A percentile compares a stretch with the other conserved stretches of the same genome.
phyloP scores from a whole-genome alignment of 1,140 invertebrate genomes.

The Drosophila bifasciata region DNA sequence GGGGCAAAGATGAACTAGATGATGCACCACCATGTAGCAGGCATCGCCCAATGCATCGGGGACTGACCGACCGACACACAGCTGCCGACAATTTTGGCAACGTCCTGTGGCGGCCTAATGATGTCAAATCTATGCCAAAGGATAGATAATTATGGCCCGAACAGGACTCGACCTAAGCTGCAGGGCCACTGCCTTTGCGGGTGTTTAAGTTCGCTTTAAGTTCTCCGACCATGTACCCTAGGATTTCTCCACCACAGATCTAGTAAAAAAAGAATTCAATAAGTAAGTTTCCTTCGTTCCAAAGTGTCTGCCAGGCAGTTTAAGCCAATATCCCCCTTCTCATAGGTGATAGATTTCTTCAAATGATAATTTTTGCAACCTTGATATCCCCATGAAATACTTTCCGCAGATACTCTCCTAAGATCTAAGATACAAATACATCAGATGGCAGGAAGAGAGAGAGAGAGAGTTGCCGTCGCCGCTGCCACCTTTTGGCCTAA shows the following conservation, averaged over 20 bases:
- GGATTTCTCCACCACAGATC: background rate
- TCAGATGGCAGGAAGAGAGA: no score
- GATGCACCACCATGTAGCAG: no score
- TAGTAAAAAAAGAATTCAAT: no score
- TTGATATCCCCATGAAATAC: no score
- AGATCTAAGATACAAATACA: no score
- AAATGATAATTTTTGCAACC: no score
- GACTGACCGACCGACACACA: background rate
- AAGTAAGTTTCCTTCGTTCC: background rate
- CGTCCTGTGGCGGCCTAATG: slow-evolving; percentile 22
- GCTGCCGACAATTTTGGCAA: slow-evolving; percentile 12
- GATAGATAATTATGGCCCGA: slow-evolving; percentile 29
- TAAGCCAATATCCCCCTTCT: no score
- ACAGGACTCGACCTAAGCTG: no score
- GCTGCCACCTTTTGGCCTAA: slow-evolving; percentile 16
- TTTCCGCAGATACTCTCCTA: slow-evolving; percentile 6
- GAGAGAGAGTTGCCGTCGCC: slow-evolving; percentile 15
- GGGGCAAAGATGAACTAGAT: no score
- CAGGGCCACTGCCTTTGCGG: background rate
- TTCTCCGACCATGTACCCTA: no score
- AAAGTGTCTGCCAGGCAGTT: background rate
- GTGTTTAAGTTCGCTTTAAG: background rate
- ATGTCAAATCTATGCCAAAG: slow-evolving; percentile 30
- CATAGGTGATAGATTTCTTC: no score
- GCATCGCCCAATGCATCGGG: background rate